Evolutionary conservation across 2,888 invertebrate genomes (phyloP).

Genomic region (Melanotus villosus): DNA sequence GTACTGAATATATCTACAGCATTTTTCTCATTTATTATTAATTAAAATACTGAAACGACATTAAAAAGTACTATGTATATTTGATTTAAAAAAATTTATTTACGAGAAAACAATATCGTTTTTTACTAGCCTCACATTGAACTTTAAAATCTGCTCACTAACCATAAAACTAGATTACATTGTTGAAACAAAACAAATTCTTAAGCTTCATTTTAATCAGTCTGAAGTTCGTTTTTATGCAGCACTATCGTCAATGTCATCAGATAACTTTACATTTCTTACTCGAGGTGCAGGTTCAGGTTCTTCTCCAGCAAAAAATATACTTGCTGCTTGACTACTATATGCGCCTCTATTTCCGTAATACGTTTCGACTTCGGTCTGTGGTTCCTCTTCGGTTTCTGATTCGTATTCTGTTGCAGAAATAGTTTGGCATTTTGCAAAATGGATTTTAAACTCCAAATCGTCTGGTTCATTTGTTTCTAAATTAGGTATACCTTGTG

Average conservation of each 20-base stretch:
- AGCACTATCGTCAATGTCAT: slow-evolving; percentile 52
- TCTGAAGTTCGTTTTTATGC: too few species aligned
- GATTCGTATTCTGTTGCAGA: slow-evolving; percentile 15
- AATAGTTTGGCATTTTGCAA: not conserved
- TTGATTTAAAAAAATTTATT: too few species aligned
- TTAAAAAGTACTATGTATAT: too few species aligned
- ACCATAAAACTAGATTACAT: too few species aligned
- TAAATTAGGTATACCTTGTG: not conserved
- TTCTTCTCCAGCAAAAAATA: slow-evolving; percentile 61
- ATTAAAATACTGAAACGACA: too few species aligned
- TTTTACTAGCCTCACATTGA: too few species aligned
- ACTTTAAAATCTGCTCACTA: too few species aligned
- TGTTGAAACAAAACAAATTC: too few species aligned
- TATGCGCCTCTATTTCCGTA: slow-evolving; percentile 45
- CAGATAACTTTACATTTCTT: slow-evolving; percentile 51
- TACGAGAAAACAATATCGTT: too few species aligned
- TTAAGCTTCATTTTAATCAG: too few species aligned
- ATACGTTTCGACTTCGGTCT: not conserved
- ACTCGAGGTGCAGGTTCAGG: slow-evolving; percentile 49
- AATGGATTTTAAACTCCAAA: slow-evolving; percentile 14
- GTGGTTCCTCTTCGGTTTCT: slow-evolving; percentile 2
- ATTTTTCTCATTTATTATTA: too few species aligned
- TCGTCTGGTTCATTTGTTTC: not conserved
- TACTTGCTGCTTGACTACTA: slow-evolving; percentile 63
- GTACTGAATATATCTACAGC: too few species aligned